These are phyloP conservation scores for Melanotaenia boesemani DNA, from an alignment of 2,797 vertebrate species.

Conservation along the genomic window DNA sequence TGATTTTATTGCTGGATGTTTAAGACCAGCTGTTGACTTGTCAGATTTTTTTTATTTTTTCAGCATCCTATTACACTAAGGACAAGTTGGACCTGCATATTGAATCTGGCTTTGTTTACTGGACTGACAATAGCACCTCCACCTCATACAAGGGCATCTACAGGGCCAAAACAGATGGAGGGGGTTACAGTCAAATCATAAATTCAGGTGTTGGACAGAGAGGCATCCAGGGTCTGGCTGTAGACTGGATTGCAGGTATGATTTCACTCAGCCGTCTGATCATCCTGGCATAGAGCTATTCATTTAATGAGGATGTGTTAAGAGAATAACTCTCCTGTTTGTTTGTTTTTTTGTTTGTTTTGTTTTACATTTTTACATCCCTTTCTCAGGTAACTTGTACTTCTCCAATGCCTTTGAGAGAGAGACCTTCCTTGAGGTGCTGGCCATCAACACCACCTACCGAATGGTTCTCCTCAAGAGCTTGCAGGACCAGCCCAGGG, in stretches of 20 bases:
- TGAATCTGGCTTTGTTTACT: constrained; percentile 78
- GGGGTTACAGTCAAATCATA: constrained; percentile 73
- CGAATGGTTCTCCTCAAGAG: constrained; percentile 90
- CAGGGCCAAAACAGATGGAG: constrained; percentile 76
- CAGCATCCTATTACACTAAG: constrained; percentile 65
- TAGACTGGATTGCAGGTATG: constrained; percentile 94
- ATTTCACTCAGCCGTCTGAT: neutral
- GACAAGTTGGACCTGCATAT: constrained; percentile 77
- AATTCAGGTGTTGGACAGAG: constrained; percentile 86
- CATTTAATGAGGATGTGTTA: too few relatives aligned
- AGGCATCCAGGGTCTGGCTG: constrained; percentile 90
- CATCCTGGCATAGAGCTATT: too few relatives aligned
- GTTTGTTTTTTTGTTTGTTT: too few relatives aligned
- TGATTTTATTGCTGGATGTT: neutral
- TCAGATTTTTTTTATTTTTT: neutral
- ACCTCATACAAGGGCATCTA: constrained; percentile 70
- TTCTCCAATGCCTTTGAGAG: constrained; percentile 91
- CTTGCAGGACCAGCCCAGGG: constrained; percentile 85
- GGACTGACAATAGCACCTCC: constrained; percentile 74
- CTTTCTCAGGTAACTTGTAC: constrained; percentile 90
- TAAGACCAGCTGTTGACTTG: neutral
- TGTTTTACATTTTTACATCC: neutral
- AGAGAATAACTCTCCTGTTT: too few relatives aligned
- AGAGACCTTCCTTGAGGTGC: constrained; percentile 90
- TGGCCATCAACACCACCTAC: constrained; percentile 88